phyloP scores from a whole-genome alignment of 2,888 invertebrate genomes.

The Dione juno region DNA sequence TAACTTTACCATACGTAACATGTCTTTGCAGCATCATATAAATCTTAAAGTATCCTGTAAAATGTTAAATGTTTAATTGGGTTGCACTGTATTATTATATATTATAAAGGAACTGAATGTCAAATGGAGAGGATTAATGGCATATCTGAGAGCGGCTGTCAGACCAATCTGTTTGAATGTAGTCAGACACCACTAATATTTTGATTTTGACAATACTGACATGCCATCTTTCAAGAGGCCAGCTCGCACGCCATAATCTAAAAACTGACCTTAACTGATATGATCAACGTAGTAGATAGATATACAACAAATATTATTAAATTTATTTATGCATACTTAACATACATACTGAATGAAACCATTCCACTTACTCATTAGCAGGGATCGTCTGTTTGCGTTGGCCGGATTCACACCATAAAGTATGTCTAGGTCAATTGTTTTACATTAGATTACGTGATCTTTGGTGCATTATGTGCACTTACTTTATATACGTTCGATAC shows the following conservation, averaged over 20 bases:
- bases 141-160: neutral
- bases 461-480: neutral
- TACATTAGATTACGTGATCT: conserved; percentile 31
- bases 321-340: conserved; percentile 26
- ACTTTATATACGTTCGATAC: too few species aligned
- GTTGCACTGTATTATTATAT: neutral
- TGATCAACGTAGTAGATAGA: too few species aligned
- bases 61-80: neutral
- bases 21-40: neutral
- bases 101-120: neutral
- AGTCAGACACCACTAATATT: neutral
- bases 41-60: neutral
- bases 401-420: conserved; percentile 33
- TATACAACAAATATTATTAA: conserved; percentile 12
- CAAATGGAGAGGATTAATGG: neutral
- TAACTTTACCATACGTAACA: neutral
- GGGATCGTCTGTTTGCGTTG: conserved; percentile 31
- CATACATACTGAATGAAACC: conserved; percentile 22
- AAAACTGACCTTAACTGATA: too few species aligned
- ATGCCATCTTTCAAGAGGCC: too few species aligned
- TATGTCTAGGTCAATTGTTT: conserved; percentile 37
- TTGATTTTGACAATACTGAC: too few species aligned
- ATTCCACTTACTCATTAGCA: conserved; percentile 33
- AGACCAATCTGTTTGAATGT: too few species aligned
- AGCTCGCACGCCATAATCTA: too few species aligned